A percentile compares a stretch with the other conserved stretches of the same genome.
Conservation (phyloP, 2,113 vertebrate genomes). For the Otis tarda region DNA sequence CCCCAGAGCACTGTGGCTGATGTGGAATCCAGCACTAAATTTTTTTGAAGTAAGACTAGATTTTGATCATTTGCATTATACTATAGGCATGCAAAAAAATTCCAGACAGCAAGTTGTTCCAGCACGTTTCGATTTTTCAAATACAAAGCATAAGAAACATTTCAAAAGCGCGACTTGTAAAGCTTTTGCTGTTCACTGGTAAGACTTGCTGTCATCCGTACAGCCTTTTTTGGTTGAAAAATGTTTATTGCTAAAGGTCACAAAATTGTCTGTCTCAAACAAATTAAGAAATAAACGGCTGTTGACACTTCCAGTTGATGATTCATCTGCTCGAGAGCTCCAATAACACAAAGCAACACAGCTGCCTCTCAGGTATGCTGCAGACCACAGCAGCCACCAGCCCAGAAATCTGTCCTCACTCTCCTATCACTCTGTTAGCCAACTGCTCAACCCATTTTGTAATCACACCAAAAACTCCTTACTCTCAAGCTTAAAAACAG, state of each 20-base stretch:
- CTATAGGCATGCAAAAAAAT: not conserved
- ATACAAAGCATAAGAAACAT: not conserved
- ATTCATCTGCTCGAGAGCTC: constrained; percentile 25
- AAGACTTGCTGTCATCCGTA: constrained; percentile 7
- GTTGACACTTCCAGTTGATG: constrained; percentile 34
- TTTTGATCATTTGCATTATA: not conserved
- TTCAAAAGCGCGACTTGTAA: not conserved
- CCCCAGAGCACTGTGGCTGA: not conserved
- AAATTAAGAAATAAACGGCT: constrained; percentile 41
- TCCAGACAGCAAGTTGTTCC: not conserved
- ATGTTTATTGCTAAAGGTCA: constrained; percentile 44
- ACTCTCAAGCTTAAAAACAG: not conserved
- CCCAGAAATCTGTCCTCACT: constrained; percentile 24
- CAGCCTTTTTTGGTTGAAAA: constrained; percentile 26
- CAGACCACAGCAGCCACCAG: constrained; percentile 12
- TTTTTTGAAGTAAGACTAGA: not conserved
- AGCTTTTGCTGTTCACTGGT: not conserved
- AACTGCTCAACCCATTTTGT: not conserved
- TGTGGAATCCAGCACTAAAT: not conserved
- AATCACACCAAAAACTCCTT: not conserved
- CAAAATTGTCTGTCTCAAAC: not conserved
- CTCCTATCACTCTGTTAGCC: not conserved
- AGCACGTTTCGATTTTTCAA: constrained; percentile 13
- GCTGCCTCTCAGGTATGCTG: constrained; percentile 42
- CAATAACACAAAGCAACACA: not conserved